These are phyloP conservation scores for Cirrhinus molitorella DNA, from an alignment of 2,797 vertebrate genomes.

Conservation along the genomic window DNA sequence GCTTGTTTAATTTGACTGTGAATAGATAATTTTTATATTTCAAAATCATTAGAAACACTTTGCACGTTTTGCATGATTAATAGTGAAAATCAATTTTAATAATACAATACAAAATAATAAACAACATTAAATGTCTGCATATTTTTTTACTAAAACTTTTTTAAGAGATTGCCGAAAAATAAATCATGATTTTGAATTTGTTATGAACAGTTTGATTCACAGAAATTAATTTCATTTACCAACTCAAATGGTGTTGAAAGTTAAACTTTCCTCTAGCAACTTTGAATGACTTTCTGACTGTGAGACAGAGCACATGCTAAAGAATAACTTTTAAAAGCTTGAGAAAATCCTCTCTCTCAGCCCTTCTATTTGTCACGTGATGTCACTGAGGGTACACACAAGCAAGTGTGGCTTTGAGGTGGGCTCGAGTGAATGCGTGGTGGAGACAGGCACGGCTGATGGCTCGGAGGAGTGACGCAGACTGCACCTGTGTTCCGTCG, in stretches of 20 bases:
- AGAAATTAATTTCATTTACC: no score
- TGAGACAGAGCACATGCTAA: neutral
- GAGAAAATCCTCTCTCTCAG: slow-evolving; percentile 26
- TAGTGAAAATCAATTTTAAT: neutral
- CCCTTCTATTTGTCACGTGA: slow-evolving; percentile 8
- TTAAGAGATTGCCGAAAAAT: no score
- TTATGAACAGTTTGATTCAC: no score
- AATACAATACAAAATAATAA: no score
- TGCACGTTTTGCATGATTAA: neutral
- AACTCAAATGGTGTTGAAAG: no score
- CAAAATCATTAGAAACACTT: neutral
- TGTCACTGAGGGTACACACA: slow-evolving; percentile 42
- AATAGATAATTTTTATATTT: neutral
- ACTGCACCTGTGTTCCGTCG: slow-evolving; percentile 67
- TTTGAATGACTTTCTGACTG: neutral
- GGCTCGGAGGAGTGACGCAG: slow-evolving; percentile 68
- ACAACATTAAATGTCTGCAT: no score
- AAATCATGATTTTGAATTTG: no score
- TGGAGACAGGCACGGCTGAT: slow-evolving; percentile 65
- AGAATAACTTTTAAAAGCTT: slow-evolving; percentile 13
- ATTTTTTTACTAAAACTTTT: no score
- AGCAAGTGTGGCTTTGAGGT: slow-evolving; percentile 68
- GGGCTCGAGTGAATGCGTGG: slow-evolving; percentile 63
- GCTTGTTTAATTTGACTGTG: neutral
- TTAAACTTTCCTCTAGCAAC: neutral